A percentile compares a stretch with the other conserved stretches of the same genome.
Conservation (phyloP, 2,888 invertebrate species). For the Listrodromus nycthemerus region DNA sequence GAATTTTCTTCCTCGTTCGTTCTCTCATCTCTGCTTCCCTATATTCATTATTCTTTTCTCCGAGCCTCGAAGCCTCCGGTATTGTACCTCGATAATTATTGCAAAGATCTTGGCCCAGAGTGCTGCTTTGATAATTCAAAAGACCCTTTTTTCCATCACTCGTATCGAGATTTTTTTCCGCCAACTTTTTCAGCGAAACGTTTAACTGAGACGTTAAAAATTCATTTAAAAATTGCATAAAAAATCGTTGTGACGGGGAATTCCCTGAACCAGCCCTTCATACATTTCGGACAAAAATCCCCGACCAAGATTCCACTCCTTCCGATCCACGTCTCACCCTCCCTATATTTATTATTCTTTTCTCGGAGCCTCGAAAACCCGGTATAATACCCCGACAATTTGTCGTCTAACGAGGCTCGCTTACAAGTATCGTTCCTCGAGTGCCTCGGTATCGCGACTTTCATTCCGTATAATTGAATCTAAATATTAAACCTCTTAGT, state of each 20-base stretch:
- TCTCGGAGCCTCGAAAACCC: not conserved
- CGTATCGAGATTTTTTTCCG: too few species aligned
- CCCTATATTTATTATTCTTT: not conserved
- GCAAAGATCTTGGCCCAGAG: not conserved
- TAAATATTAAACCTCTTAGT: slow-evolving; percentile 80
- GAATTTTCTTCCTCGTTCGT: not conserved
- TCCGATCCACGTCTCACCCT: not conserved
- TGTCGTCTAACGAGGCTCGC: slow-evolving; percentile 78
- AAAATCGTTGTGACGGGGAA: too few species aligned
- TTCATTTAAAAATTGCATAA: too few species aligned
- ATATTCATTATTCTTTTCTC: not conserved
- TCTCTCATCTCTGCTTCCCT: not conserved
- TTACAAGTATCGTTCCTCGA: slow-evolving; percentile 63
- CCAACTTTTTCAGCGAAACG: too few species aligned
- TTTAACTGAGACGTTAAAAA: too few species aligned
- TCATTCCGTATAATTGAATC: slow-evolving; percentile 78
- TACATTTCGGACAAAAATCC: not conserved
- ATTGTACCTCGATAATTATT: slow-evolving; percentile 65
- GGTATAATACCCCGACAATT: slow-evolving; percentile 73
- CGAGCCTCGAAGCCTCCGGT: not conserved
- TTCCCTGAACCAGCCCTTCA: too few species aligned
- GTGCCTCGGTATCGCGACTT: slow-evolving; percentile 60
- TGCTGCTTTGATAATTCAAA: not conserved
- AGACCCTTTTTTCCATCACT: not conserved
- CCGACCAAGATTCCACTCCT: not conserved